These are phyloP conservation scores for Drosophila kurseongensis DNA, from an alignment of 1,140 invertebrate species.

Conservation along the genomic window DNA sequence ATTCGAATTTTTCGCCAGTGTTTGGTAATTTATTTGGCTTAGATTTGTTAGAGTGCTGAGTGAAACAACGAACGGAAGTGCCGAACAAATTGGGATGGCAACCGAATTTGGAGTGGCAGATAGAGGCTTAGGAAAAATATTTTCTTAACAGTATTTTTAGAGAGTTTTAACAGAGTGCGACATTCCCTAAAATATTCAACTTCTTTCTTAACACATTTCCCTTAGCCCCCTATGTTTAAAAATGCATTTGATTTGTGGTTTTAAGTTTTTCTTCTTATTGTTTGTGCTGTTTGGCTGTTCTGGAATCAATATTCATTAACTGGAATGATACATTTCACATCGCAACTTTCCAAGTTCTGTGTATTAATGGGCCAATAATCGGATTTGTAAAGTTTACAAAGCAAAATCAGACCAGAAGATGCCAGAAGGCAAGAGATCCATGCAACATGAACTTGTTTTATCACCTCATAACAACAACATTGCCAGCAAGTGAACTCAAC, in stretches of 20 bases:
- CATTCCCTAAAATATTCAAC: constrained; percentile 1
- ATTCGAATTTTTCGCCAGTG: constrained; percentile 44
- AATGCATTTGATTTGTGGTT: constrained; percentile 42
- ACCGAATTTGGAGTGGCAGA: constrained; percentile 24
- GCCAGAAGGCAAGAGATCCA: constrained; percentile 14
- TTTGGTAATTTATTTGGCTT: constrained; percentile 76
- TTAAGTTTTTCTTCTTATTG: constrained; percentile 13
- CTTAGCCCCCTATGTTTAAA: constrained; percentile 17
- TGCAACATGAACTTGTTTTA: constrained; percentile 70
- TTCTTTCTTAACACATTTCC: constrained; percentile 2
- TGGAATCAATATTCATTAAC: constrained; percentile 42
- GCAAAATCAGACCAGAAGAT: constrained; percentile 13
- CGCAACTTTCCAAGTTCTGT: constrained; percentile 18
- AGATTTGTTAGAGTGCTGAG: constrained; percentile 45
- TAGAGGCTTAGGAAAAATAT: constrained; percentile 31
- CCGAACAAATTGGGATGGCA: constrained; percentile 45
- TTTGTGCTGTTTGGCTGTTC: constrained; percentile 23
- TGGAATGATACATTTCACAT: constrained; percentile 25
- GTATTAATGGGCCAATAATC: constrained; percentile 74
- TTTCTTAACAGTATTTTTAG: constrained; percentile 33
- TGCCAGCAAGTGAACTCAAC: constrained; percentile 52
- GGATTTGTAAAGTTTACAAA: constrained; percentile 58
- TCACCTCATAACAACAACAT: constrained; percentile 57
- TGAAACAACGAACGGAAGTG: constrained; percentile 67
- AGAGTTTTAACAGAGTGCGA: constrained; percentile 20